Evolutionary conservation across 2,888 invertebrate genomes (phyloP).

Genomic region (Aphidoletes aphidimyza): DNA sequence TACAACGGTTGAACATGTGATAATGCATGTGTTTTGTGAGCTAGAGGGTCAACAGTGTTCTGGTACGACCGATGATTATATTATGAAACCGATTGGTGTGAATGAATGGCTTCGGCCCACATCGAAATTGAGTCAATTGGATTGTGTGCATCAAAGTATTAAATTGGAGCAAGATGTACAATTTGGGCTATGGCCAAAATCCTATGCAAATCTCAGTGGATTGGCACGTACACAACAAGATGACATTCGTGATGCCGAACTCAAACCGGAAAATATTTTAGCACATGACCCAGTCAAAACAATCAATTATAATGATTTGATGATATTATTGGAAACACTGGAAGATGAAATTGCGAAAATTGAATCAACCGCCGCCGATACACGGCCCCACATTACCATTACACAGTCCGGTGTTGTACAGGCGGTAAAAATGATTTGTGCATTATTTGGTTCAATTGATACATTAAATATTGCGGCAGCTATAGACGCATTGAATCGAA

Average conservation of each 20-base stretch:
- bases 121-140: conserved; percentile 86
- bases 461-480: conserved; percentile 86
- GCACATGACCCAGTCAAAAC: conserved; percentile 79
- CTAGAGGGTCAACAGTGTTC: conserved; percentile 76
- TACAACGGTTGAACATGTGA: conserved; percentile 86
- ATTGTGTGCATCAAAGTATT: conserved; percentile 92
- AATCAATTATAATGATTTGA: conserved; percentile 83
- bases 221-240: conserved; percentile 84
- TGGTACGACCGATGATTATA: conserved; percentile 75
- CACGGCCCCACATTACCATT: conserved; percentile 68
- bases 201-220: conserved; percentile 74
- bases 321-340: conserved; percentile 85
- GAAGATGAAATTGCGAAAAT: conserved; percentile 84
- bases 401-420: conserved; percentile 83
- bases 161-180: conserved; percentile 90
- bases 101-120: conserved; percentile 89
- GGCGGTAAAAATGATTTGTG: conserved; percentile 92
- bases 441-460: conserved; percentile 87
- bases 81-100: conserved; percentile 75
- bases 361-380: conserved; percentile 73
- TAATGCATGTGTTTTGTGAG: conserved; percentile 84
- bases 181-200: conserved; percentile 74
- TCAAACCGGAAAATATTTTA: conserved; percentile 81
- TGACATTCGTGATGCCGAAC: conserved; percentile 79
- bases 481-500: conserved; percentile 68